Conservation (phyloP, 2,797 vertebrate genomes). For the Cossypha caffra region DNA sequence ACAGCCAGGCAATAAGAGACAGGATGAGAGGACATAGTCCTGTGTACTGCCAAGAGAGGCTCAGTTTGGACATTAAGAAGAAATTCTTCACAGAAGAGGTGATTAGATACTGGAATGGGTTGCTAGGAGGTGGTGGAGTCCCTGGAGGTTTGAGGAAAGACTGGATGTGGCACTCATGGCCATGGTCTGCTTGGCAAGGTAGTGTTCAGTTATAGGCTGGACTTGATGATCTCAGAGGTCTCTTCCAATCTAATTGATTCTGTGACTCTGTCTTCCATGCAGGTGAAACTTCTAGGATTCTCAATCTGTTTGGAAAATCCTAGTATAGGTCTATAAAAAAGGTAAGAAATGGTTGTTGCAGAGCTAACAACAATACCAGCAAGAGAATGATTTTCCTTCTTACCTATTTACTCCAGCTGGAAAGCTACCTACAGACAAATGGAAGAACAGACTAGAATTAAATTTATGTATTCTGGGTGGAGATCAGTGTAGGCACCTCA, state of each 20-base stretch:
- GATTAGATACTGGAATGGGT: not conserved
- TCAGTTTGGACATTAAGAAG: not conserved
- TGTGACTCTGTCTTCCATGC: not conserved
- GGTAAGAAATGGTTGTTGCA: not conserved
- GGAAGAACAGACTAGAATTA: not conserved
- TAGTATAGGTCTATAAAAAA: not conserved
- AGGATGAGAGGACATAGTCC: not conserved
- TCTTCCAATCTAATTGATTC: not conserved
- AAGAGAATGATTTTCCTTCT: not conserved
- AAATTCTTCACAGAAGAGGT: not conserved
- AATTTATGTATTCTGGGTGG: not conserved
- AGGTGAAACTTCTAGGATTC: not conserved
- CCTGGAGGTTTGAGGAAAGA: not conserved
- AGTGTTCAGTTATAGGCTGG: not conserved
- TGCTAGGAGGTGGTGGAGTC: not conserved
- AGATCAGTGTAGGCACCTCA: not conserved
- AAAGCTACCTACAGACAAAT: not conserved
- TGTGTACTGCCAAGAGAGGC: not conserved
- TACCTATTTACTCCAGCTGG: not conserved
- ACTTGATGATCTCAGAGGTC: no score
- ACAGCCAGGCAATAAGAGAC: not conserved
- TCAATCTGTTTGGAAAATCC: not conserved
- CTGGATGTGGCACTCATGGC: not conserved
- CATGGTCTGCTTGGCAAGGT: not conserved
- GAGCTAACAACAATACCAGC: not conserved